A percentile compares a stretch with the other conserved stretches of the same genome.
Conservation (phyloP, 37 sponge, comb jelly and placozoan species). For the Bolinopsis microptera region DNA sequence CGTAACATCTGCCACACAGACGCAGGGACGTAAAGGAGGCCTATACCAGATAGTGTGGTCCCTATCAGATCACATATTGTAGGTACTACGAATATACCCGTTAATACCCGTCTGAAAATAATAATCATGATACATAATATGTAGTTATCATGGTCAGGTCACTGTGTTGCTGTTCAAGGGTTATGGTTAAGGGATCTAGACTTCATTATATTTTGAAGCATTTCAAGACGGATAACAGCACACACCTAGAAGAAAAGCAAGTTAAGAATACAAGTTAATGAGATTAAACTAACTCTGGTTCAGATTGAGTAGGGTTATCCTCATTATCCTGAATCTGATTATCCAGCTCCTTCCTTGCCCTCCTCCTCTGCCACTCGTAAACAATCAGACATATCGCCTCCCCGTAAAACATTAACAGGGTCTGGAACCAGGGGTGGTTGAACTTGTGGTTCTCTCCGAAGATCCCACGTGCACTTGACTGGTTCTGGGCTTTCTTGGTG, state of each 20-base stretch:
- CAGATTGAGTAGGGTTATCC: not conserved
- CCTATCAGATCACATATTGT: conserved; percentile 67
- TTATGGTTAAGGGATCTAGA: too few relatives aligned
- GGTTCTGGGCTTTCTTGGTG: conserved; percentile 67
- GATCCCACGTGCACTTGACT: conserved; percentile 20
- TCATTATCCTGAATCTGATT: conserved; percentile 21
- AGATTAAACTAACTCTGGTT: conserved; percentile 23
- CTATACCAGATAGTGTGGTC: conserved; percentile 68
- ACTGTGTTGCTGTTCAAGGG: too few relatives aligned
- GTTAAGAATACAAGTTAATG: too few relatives aligned
- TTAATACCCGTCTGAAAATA: conserved; percentile 29
- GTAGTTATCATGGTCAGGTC: too few relatives aligned
- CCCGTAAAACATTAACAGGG: conserved; percentile 67
- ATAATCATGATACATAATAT: too few relatives aligned
- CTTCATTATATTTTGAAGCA: too few relatives aligned
- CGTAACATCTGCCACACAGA: conserved; percentile 70
- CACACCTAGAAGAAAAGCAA: too few relatives aligned
- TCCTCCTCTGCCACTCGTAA: conserved; percentile 58
- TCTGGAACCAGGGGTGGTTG: conserved; percentile 69
- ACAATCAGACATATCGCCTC: conserved; percentile 68
- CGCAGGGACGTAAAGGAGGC: conserved; percentile 65
- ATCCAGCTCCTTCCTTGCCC: not conserved
- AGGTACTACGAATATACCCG: conserved; percentile 66
- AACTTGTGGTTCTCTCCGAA: conserved; percentile 53
- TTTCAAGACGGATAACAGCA: too few relatives aligned